Evolutionary conservation across 2,888 invertebrate species (phyloP).

Genomic region (Itoplectis maculator): DNA sequence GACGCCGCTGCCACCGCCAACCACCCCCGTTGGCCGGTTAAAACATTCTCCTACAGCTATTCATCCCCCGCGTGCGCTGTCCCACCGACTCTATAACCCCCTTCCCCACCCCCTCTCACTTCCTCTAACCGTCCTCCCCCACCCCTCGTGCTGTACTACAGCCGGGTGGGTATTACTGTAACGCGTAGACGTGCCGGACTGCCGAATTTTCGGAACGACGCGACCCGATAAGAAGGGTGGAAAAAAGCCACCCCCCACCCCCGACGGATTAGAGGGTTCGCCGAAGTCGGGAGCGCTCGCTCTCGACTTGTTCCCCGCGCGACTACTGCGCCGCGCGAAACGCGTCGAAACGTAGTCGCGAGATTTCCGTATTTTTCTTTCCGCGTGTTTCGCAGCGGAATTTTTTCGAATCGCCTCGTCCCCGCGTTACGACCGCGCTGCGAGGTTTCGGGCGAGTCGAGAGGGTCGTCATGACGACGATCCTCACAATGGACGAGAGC

Average conservation of each 20-base stretch:
- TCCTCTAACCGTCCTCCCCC: no score
- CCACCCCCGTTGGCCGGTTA: constrained; percentile 73
- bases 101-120: constrained; percentile 52
- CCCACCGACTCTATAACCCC: constrained; percentile 69
- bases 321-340: no score
- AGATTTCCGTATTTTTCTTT: not conserved
- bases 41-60: constrained; percentile 79
- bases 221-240: constrained; percentile 54
- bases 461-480: no score
- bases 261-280: constrained; percentile 2
- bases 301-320: not conserved
- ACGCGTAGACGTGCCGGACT: constrained; percentile 27
- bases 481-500: no score
- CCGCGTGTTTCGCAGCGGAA: not conserved
- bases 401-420: not conserved
- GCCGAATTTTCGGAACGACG: constrained; percentile 50
- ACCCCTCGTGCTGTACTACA: constrained; percentile 37
- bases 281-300: not conserved
- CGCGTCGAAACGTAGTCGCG: no score
- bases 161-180: not conserved
- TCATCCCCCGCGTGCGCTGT: constrained; percentile 75
- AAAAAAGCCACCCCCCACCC: no score
- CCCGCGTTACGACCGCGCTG: not conserved
- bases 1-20: constrained; percentile 59
- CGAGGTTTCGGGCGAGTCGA: not conserved